Percentiles rank a stretch among this genome's conserved stretches.
Evolutionary conservation across 2,888 invertebrate species (phyloP).

Genomic region (Aphidoletes aphidimyza): DNA sequence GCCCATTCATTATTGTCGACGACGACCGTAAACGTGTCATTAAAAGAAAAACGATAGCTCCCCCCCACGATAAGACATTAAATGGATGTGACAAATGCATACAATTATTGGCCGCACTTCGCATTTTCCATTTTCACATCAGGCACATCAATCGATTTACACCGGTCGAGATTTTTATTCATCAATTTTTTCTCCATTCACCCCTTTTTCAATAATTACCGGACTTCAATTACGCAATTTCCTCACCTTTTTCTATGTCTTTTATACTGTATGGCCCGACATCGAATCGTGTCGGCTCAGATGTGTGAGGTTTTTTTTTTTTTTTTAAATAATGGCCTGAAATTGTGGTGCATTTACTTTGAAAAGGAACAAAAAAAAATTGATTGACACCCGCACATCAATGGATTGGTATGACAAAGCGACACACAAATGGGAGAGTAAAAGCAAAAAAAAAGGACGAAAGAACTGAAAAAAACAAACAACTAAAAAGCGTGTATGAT

Average conservation of each 20-base stretch:
- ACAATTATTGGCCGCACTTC: neutral
- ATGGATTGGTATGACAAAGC: constrained; percentile 25
- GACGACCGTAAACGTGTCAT: neutral
- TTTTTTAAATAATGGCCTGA: neutral
- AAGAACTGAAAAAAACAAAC: neutral
- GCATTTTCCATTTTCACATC: neutral
- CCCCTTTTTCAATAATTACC: constrained; percentile 43
- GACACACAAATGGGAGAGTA: constrained; percentile 10
- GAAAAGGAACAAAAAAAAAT: neutral
- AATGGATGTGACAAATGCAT: constrained; percentile 52
- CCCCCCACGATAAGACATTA: neutral
- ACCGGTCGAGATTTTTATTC: neutral
- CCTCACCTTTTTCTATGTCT: neutral
- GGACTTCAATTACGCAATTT: constrained; percentile 48
- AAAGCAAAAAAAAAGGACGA: neutral
- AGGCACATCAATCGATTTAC: neutral
- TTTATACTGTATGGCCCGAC: neutral
- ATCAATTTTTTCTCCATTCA: constrained; percentile 17
- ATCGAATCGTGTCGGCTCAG: neutral
- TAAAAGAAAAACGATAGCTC: constrained; percentile 20
- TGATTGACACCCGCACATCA: constrained; percentile 43
- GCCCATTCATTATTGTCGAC: neutral
- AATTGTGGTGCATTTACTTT: neutral
- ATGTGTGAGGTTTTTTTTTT: neutral
- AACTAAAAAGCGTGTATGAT: neutral